These are phyloP conservation scores for Mesochorus sp. DNA, from an alignment of 2,888 invertebrate species.

Conservation along the genomic window DNA sequence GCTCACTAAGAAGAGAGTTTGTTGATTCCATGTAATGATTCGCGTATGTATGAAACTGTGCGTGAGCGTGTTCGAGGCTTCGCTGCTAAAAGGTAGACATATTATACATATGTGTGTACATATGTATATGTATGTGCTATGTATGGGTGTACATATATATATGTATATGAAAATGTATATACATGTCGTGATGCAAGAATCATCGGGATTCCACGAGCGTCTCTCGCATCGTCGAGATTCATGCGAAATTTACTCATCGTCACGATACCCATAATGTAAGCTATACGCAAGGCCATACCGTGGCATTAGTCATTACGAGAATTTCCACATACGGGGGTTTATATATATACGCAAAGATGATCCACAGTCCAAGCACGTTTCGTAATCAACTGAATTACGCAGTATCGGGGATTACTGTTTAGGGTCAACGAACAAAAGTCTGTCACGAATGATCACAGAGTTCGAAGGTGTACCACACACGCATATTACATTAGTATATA, in stretches of 20 bases:
- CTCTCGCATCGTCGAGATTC: conserved; percentile 56
- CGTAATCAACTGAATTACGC: conserved; percentile 33
- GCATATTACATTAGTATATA: no score
- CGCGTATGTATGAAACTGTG: conserved; percentile 58
- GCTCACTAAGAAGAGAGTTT: conserved; percentile 66
- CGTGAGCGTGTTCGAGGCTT: conserved; percentile 57
- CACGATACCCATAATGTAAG: conserved; percentile 49
- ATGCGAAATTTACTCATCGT: conserved; percentile 59
- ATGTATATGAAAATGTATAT: background rate
- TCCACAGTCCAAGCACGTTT: conserved; percentile 10
- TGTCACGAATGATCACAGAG: conserved; percentile 10
- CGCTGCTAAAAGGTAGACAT: conserved; percentile 30
- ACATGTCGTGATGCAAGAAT: conserved; percentile 53
- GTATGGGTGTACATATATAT: no score
- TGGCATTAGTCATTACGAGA: conserved; percentile 48
- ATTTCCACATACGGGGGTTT: conserved; percentile 42
- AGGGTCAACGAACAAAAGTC: conserved; percentile 32
- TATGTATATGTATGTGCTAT: no score
- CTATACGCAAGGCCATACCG: conserved; percentile 30
- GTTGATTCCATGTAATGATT: conserved; percentile 63
- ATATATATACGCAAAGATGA: conserved; percentile 3
- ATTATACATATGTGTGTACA: background rate
- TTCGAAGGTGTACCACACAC: background rate
- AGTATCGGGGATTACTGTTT: conserved; percentile 17
- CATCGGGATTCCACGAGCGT: conserved; percentile 55